A percentile compares a stretch with the other conserved stretches of the same genome.
phyloP scores from a whole-genome alignment of 1,140 invertebrate genomes.

The Choristoneura fumiferana region DNA sequence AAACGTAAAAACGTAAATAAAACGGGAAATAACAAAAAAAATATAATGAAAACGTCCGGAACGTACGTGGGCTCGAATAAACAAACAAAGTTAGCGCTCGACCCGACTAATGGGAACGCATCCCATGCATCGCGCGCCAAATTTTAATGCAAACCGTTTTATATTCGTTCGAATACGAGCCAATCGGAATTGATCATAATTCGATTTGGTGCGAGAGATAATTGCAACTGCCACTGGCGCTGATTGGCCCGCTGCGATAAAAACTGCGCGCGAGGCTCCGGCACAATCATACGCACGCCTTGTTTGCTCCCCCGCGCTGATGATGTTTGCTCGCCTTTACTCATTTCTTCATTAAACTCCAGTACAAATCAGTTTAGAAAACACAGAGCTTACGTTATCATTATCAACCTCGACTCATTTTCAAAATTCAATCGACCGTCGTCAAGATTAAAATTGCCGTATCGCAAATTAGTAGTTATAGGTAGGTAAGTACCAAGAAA shows the following conservation, averaged over 20 bases:
- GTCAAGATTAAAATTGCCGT: not conserved
- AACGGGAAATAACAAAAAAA: slow-evolving; percentile 37
- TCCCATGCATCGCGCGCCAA: slow-evolving; percentile 67
- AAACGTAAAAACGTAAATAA: slow-evolving; percentile 43
- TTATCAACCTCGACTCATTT: not conserved
- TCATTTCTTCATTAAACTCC: slow-evolving; percentile 28
- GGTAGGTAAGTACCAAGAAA: not conserved
- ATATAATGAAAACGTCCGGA: slow-evolving; percentile 44
- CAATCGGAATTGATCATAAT: slow-evolving; percentile 80
- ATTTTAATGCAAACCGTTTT: slow-evolving; percentile 79
- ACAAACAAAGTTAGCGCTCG: slow-evolving; percentile 63
- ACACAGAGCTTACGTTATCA: slow-evolving; percentile 17
- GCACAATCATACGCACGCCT: slow-evolving; percentile 63
- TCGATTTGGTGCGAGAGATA: slow-evolving; percentile 75
- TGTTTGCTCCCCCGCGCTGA: slow-evolving; percentile 65
- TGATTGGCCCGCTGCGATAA: slow-evolving; percentile 70
- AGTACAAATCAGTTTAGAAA: slow-evolving; percentile 15
- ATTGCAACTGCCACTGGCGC: slow-evolving; percentile 76
- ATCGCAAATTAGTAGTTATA: not conserved
- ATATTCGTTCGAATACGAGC: slow-evolving; percentile 74
- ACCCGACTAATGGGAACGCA: slow-evolving; percentile 71
- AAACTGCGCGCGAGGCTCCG: slow-evolving; percentile 41
- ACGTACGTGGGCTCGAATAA: slow-evolving; percentile 34
- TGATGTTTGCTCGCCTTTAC: slow-evolving; percentile 68
- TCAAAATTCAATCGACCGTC: not conserved